Conservation (phyloP, 2,797 vertebrate genomes). For the Rhinella marina region DNA sequence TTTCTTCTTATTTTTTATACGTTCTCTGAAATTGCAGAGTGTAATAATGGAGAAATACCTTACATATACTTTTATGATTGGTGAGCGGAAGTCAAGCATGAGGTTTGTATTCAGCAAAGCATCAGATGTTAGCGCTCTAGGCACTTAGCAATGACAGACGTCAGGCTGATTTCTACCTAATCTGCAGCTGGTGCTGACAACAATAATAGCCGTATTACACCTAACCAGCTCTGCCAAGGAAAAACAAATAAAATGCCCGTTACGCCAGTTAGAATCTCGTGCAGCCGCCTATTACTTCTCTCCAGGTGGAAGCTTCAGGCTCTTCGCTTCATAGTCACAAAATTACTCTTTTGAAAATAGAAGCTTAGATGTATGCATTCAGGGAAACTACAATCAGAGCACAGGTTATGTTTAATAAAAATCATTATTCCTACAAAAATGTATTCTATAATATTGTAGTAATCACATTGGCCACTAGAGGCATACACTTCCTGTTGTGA, state of each 20-base stretch:
- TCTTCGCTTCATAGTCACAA: neutral
- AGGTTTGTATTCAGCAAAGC: constrained; percentile 31
- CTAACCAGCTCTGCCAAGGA: constrained; percentile 48
- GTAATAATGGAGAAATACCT: neutral
- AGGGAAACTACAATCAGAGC: too few species aligned
- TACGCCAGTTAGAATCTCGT: constrained; percentile 39
- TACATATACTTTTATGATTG: neutral
- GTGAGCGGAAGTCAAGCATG: neutral
- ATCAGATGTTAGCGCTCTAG: constrained; percentile 49
- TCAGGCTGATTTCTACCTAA: constrained; percentile 54
- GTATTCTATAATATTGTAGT: neutral
- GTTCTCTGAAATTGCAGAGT: neutral
- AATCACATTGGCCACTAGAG: neutral
- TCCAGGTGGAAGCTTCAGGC: neutral
- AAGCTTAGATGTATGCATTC: too few species aligned
- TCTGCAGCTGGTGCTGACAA: constrained; percentile 57
- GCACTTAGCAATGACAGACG: constrained; percentile 53
- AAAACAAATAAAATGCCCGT: constrained; percentile 50
- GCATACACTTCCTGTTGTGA: neutral
- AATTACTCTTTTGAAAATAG: neutral
- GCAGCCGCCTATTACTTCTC: constrained; percentile 4
- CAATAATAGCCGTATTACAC: constrained; percentile 43
- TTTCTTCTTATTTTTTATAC: neutral
- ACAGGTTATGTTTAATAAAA: too few species aligned
- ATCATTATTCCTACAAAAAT: too few species aligned